These are phyloP conservation scores for Xiphophorus birchmanni DNA, from an alignment of 2,797 vertebrate species.

Conservation along the genomic window DNA sequence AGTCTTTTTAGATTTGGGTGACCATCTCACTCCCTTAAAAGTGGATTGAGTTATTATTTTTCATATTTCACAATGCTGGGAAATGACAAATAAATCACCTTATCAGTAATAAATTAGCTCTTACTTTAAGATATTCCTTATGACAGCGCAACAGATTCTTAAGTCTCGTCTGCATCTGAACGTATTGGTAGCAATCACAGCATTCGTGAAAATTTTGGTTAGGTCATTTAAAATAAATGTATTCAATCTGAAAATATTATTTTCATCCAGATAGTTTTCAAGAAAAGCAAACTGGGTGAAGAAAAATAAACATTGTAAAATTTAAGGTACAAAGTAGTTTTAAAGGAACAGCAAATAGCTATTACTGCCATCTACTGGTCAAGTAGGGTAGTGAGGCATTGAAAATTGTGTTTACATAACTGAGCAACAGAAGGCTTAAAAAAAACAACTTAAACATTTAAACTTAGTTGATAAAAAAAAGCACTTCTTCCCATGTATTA, in stretches of 20 bases:
- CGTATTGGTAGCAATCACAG: background rate
- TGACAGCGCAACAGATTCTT: background rate
- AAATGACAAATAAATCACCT: background rate
- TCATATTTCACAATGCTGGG: background rate
- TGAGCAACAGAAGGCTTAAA: background rate
- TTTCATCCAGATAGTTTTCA: background rate
- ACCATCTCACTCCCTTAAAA: background rate
- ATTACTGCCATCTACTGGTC: background rate
- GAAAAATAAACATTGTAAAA: background rate
- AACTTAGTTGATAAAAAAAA: background rate
- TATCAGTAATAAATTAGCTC: background rate
- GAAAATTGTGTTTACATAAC: background rate
- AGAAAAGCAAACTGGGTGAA: background rate
- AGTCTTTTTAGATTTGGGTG: background rate
- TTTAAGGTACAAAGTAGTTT: background rate
- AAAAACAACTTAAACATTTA: background rate
- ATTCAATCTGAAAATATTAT: background rate
- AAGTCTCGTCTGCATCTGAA: background rate
- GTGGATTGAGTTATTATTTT: too few species aligned
- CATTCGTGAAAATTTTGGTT: background rate
- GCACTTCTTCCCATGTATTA: background rate
- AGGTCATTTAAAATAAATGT: background rate
- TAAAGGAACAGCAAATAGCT: background rate
- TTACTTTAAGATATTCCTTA: background rate
- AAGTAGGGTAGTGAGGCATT: background rate